Evolutionary conservation across 2,888 invertebrate genomes (phyloP), one percentile per base, ranked within the genome.

Genomic region (Drosophila longiperda): DNA sequence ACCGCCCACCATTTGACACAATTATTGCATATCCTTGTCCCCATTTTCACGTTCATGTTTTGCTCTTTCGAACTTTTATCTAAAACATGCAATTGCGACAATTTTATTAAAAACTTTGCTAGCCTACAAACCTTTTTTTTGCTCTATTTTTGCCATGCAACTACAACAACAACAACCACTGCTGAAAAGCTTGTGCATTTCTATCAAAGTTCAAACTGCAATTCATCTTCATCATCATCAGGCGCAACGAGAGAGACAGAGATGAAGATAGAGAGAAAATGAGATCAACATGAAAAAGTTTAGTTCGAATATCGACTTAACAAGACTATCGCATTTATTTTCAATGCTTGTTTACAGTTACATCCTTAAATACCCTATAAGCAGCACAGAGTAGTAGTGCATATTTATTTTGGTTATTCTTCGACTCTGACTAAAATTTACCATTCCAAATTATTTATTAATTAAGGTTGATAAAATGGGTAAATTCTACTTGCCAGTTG

Each of bases 201-300:
- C 75, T 60, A 76, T 79, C 81, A 81, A 83, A 90, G 89, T 82
- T 89, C 76, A 79, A 87, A 83, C 71, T 88, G 77, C 91, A 87
- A 85, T 90, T 83, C 83, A 89, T 88, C 88, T 89, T 85, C 86
- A 88, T 85, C 87, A 80, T 72, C 74, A 76, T 57, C 59, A 55
- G 48, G 54, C 52, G 60, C 48, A 40, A 59, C 26, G 55, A 55
- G 42, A 7, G 40, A 32, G 15, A 57, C 29, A 60, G 63, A 49
- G 55, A 45, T 15, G 20, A 20, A 57, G 17, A 38, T 48, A 53
- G 36, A 49, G 32, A 60, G 38, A 78, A 62, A 80, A 68, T 69
- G 75, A 69, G 75, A 68, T 77, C 64, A 75, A 75, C 70, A 76
- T 71, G 68, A 55, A 40, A 74, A 78, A 80, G 53, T 76, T 85